Evolutionary conservation across 2,888 invertebrate genomes (phyloP).

Genomic region (Drosophila antonietae): DNA sequence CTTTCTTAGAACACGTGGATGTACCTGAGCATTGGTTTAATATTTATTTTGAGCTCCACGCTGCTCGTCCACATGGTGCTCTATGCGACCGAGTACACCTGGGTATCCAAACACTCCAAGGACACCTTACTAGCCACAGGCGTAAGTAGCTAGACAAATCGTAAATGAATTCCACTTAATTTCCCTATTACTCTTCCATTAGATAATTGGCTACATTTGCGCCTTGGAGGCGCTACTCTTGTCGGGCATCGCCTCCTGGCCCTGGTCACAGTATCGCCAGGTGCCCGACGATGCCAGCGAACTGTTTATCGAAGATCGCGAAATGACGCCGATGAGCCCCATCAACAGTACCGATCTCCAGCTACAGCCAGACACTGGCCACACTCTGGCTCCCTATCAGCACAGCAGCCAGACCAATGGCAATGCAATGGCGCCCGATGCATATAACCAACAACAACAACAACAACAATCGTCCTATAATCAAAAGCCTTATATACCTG

Average conservation of each 20-base stretch:
- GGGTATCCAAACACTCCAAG: slow-evolving; percentile 90
- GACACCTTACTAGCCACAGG: slow-evolving; percentile 89
- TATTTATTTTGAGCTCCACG: slow-evolving; percentile 89
- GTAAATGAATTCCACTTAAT: not conserved
- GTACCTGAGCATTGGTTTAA: slow-evolving; percentile 89
- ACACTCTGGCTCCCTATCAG: slow-evolving; percentile 72
- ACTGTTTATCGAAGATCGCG: slow-evolving; percentile 86
- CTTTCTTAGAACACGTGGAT: slow-evolving; percentile 88
- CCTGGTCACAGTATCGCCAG: slow-evolving; percentile 86
- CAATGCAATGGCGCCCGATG: slow-evolving; percentile 76
- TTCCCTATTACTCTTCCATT: not conserved
- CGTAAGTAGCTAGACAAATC: slow-evolving; percentile 84
- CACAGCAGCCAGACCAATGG: slow-evolving; percentile 76
- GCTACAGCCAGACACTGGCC: slow-evolving; percentile 77
- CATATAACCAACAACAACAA: slow-evolving; percentile 84
- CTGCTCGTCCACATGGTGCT: slow-evolving; percentile 89
- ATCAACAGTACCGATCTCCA: slow-evolving; percentile 84
- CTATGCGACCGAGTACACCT: slow-evolving; percentile 88
- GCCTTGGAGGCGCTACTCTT: slow-evolving; percentile 87
- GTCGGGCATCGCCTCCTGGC: slow-evolving; percentile 87
- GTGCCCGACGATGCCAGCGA: slow-evolving; percentile 88
- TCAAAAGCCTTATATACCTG: slow-evolving; percentile 86
- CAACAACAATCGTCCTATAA: slow-evolving; percentile 84
- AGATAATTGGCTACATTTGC: slow-evolving; percentile 88
- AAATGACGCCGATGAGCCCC: slow-evolving; percentile 85